Conservation (phyloP, 2,888 invertebrate species). For the Leucophenga montana region DNA sequence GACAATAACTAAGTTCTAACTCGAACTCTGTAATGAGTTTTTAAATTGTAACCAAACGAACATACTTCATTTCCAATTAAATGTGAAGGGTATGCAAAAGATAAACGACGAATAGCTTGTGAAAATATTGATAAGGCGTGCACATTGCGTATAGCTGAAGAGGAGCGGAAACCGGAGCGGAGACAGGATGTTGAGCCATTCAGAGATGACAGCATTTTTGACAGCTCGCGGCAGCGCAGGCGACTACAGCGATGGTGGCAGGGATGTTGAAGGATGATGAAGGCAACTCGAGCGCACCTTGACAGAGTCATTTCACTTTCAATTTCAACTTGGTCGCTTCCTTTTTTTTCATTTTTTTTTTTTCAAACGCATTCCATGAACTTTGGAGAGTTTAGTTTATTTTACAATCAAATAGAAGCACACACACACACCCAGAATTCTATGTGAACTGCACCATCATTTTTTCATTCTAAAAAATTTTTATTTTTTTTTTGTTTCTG, state of each 20-base stretch:
- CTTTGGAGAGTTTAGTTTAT: background rate
- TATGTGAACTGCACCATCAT: background rate
- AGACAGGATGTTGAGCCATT: conserved; percentile 17
- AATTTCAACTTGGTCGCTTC: background rate
- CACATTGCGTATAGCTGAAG: no score
- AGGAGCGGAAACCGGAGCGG: conserved; percentile 25
- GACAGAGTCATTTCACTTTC: background rate
- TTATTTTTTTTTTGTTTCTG: conserved; percentile 4
- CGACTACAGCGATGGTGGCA: background rate
- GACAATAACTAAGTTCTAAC: no score
- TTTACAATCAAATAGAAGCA: background rate
- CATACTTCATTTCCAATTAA: no score
- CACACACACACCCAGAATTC: background rate
- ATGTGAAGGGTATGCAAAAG: no score
- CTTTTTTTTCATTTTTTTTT: background rate
- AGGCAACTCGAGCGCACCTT: background rate
- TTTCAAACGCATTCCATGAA: background rate
- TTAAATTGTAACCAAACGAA: no score
- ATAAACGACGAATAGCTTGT: background rate
- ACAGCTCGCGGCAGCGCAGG: background rate
- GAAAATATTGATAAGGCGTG: conserved; percentile 2
- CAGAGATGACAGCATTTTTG: background rate
- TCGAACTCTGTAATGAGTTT: no score
- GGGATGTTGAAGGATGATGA: background rate
- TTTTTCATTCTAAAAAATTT: background rate